A percentile compares a stretch with the other conserved stretches of the same genome.
Conservation (phyloP, 2,888 invertebrate species). For the Eutolmus rufibarbis region DNA sequence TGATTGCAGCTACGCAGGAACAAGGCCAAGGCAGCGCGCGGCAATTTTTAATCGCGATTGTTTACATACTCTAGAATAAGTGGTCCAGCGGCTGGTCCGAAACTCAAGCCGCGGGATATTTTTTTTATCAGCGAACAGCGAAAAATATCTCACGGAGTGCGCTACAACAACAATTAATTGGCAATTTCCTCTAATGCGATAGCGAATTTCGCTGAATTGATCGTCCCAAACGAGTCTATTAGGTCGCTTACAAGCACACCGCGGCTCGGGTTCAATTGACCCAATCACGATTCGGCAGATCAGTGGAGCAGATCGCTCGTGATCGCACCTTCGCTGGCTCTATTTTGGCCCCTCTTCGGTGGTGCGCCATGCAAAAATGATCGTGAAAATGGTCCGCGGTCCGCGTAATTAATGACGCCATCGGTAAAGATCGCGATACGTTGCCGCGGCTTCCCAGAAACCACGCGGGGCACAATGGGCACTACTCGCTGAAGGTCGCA, state of each 20-base stretch:
- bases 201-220: not conserved
- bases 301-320: not conserved
- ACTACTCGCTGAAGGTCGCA: not conserved
- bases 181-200: not conserved
- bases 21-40: not conserved
- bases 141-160: not conserved
- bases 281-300: not conserved
- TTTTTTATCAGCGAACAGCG: not conserved
- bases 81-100: not conserved
- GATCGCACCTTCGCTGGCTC: not conserved
- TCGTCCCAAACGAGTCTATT: not conserved
- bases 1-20: not conserved
- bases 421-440: not conserved
- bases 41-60: not conserved
- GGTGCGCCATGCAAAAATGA: not conserved
- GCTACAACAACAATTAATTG: not conserved
- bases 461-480: not conserved
- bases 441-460: not conserved
- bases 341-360: not conserved
- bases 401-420: constrained; percentile 6
- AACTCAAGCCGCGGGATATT: not conserved
- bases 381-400: not conserved
- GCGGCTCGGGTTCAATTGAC: not conserved
- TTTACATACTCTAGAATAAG: not conserved
- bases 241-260: not conserved